These are phyloP conservation scores for Nowickia ferox DNA, from an alignment of 2,888 invertebrate species.

Conservation along the genomic window DNA sequence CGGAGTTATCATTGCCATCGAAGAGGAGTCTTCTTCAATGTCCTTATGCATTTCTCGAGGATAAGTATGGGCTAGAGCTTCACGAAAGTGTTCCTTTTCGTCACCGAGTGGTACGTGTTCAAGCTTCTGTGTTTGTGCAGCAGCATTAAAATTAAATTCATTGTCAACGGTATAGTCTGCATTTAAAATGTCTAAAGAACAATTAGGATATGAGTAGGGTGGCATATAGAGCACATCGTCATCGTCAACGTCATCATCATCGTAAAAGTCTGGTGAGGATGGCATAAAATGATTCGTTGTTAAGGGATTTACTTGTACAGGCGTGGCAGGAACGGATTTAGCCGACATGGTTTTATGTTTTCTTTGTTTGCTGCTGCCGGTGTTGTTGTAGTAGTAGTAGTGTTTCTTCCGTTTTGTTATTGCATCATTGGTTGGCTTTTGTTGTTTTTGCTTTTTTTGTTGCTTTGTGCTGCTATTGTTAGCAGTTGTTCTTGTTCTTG, in stretches of 20 bases:
- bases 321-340: slow-evolving; percentile 76
- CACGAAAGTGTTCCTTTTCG: slow-evolving; percentile 49
- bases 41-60: slow-evolving; percentile 43
- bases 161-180: slow-evolving; percentile 69
- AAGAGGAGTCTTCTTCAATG: slow-evolving; percentile 77
- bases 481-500: slow-evolving; percentile 26
- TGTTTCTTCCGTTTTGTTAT: slow-evolving; percentile 50
- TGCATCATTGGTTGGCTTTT: slow-evolving; percentile 48
- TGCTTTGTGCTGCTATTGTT: slow-evolving; percentile 40
- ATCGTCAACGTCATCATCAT: slow-evolving; percentile 58
- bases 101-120: slow-evolving; percentile 41
- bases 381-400: slow-evolving; percentile 46
- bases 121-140: slow-evolving; percentile 20
- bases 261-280: slow-evolving; percentile 72
- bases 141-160: slow-evolving; percentile 68
- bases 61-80: slow-evolving; percentile 52
- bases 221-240: slow-evolving; percentile 68
- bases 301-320: slow-evolving; percentile 75
- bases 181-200: slow-evolving; percentile 69
- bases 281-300: slow-evolving; percentile 71
- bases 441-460: slow-evolving; percentile 34
- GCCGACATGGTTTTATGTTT: slow-evolving; percentile 69
- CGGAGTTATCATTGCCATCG: slow-evolving; percentile 81
- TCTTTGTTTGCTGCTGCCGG: slow-evolving; percentile 58
- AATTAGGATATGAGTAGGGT: slow-evolving; percentile 72